Evolutionary conservation across 92 coral and sea anemone genomes (phyloP).

Genomic region (Zoanthus gigantus): DNA sequence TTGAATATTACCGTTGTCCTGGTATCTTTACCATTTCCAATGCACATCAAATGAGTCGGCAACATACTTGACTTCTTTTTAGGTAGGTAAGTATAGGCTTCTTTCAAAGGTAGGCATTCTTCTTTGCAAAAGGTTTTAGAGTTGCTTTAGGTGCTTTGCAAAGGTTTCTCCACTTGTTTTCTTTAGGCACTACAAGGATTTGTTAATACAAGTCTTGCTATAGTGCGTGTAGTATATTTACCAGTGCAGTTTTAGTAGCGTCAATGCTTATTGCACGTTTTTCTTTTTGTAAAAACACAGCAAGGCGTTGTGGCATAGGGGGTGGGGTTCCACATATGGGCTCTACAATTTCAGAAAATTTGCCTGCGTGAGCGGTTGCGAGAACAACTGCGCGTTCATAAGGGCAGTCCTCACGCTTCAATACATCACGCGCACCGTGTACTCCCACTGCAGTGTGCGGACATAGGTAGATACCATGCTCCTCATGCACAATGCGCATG

Average conservation of each 20-base stretch:
- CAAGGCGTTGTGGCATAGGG: not conserved
- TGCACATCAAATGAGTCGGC: not conserved
- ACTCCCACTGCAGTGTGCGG: conserved; percentile 3
- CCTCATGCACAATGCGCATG: not conserved
- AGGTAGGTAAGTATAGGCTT: not conserved
- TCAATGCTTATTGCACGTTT: not conserved
- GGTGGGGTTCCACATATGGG: not conserved
- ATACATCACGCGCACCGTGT: not conserved
- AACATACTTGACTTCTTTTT: not conserved
- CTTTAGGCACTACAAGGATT: no score
- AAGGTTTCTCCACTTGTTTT: no score
- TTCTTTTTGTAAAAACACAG: not conserved
- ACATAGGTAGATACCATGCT: not conserved
- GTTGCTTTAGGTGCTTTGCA: no score
- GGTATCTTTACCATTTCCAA: no score
- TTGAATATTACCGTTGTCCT: no score
- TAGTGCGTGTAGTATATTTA: not conserved
- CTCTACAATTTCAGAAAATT: not conserved
- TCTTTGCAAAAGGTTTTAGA: no score
- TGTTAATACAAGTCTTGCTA: no score
- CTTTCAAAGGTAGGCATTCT: not conserved
- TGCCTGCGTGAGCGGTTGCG: not conserved
- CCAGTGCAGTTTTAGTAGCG: not conserved
- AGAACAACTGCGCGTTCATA: not conserved
- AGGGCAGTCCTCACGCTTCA: not conserved